Percentiles rank a stretch among this genome's conserved stretches.
Conservation (phyloP, 2,113 vertebrate species). For the Glaucidium brasilianum region DNA sequence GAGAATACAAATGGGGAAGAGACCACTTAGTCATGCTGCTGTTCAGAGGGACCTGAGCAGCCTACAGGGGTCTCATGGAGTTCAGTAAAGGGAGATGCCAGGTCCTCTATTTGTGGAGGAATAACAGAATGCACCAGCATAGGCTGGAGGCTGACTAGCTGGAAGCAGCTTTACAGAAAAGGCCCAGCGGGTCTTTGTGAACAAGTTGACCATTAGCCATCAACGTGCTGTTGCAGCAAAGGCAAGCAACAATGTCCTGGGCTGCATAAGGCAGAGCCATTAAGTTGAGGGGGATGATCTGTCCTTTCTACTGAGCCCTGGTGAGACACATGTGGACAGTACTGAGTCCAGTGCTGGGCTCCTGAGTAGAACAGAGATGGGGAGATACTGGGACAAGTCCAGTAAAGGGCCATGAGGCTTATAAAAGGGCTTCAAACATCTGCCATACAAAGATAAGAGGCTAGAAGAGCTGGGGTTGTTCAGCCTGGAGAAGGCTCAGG, state of each 20-base stretch:
- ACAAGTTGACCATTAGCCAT: not conserved
- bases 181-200: not conserved
- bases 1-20: not conserved
- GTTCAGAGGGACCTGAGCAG: not conserved
- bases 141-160: not conserved
- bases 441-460: not conserved
- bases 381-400: not conserved
- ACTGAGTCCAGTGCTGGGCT: not conserved
- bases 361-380: rapidly evolving
- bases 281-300: not conserved
- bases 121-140: rapidly evolving
- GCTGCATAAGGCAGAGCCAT: not conserved
- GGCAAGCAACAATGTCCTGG: not conserved
- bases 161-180: not conserved
- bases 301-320: not conserved
- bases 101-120: not conserved
- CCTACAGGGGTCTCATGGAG: not conserved
- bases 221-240: not conserved
- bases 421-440: not conserved
- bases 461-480: not conserved
- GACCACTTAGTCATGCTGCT: not conserved
- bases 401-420: not conserved
- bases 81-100: not conserved
- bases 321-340: not conserved
- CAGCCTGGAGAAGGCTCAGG: not conserved